Percentiles rank a stretch among this genome's conserved stretches.
Evolutionary conservation across 2,113 vertebrate genomes (phyloP).

Genomic region (Vireo altiloquus): DNA sequence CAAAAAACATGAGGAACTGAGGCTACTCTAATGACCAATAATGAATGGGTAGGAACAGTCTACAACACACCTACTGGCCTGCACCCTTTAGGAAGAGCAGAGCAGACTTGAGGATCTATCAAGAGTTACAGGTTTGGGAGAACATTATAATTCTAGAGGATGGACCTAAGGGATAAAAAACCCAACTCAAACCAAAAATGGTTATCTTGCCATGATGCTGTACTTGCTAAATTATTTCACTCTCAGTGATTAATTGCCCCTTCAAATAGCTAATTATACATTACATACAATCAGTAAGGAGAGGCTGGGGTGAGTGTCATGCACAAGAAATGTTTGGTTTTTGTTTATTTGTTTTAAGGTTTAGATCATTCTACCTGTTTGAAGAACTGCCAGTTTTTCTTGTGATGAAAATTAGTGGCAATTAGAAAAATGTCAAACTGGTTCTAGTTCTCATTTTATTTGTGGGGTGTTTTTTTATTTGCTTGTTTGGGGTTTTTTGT

Average conservation of each 20-base stretch:
- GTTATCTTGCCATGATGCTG: background rate
- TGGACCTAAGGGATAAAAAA: background rate
- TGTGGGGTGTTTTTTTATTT: accelerated
- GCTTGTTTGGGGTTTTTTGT: background rate
- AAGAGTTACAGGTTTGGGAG: background rate
- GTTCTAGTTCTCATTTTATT: background rate
- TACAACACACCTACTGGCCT: background rate
- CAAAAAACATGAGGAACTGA: background rate
- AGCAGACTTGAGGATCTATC: background rate
- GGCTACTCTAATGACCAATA: background rate
- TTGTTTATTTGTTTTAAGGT: background rate
- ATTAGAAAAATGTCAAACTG: background rate
- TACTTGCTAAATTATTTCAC: background rate
- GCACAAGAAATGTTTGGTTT: background rate
- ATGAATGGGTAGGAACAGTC: background rate
- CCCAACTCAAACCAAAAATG: background rate
- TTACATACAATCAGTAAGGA: background rate
- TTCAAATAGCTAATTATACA: background rate
- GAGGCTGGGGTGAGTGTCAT: background rate
- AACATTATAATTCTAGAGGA: background rate
- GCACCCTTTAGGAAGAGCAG: background rate
- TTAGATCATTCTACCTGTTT: background rate
- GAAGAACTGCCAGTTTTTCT: background rate
- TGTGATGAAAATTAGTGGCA: background rate
- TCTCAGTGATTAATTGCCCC: background rate